Evolutionary conservation across 2,888 invertebrate genomes (phyloP), one percentile per base, ranked within the genome.

Genomic region (Hymenopus coronatus): DNA sequence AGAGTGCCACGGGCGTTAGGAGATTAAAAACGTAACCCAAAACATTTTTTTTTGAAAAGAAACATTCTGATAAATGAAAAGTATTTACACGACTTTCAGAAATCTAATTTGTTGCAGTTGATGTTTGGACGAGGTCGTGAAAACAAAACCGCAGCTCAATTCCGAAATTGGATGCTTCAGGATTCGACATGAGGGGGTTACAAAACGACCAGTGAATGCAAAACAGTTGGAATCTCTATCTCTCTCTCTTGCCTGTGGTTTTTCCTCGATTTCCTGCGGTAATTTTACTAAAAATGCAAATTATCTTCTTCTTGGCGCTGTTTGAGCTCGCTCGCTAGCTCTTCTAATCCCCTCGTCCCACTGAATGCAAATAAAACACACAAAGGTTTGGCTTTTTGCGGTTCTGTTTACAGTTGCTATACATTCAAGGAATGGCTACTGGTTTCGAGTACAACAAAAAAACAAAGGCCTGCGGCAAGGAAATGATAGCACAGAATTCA

Each of bases 261-360:
- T 28, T 85, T 46, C 70, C 81, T 81, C 70, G 81, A 46, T 46
- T 46, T 85, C 46, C 85, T 85, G 85, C 12, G 85, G 28, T 28
- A 81, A 86, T 81, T 70, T 86, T 81, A 81, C 28, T 81, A 28
- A 86, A 54, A 86, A 86, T 81, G 28, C 28, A 86, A 86, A 86
- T 86, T 28, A 86, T 81, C 70, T 85, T 86, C 30, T 81, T 86
- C 54, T 70, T 70, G 54, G 20, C 4, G 4, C 20, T 70, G 46
- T 46, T 46, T 46, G 46, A 8, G 14, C 46, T 46, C 46, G 46
- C 46, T 40, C 9, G 40, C 40, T 40, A n/a, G n/a, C 40, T 46
- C 46, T 46, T 14, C 54, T 70, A 70, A 70, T 70, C 54, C 54
- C 20, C 4, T 6, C 15, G 1, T 70, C 20, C 25, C 20, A 70